Evolutionary conservation across 2,113 vertebrate genomes (phyloP), one percentile per base, ranked within the genome.

Genomic region (Phylloscopus whistleri): DNA sequence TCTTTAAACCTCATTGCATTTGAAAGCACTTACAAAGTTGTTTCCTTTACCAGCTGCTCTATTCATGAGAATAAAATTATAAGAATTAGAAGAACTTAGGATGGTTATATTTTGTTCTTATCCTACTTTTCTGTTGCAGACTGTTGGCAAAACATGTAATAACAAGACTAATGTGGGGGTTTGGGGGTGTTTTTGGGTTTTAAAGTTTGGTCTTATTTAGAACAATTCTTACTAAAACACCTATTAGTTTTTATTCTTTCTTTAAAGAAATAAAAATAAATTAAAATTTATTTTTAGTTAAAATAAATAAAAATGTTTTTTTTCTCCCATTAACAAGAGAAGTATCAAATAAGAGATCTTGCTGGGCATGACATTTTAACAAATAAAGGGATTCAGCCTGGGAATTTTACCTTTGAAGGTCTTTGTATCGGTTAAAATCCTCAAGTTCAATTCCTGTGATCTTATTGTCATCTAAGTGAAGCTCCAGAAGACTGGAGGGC

Each of bases 381-480:
- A 70, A 85, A 48, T 43, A 6, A n/a, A 93, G 87, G 3, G 37
- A 30, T 83, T 87, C 28, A 60, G 35, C 8, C 0, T 76, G 27
- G 16, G 16, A 78, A 13, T 44, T 53, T 98, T 98, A 99, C 99
- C 99, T 99, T 96, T 98, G 98, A 41, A 99, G 97, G 78, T 99
- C 98, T 98, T 98, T 99, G 83, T 99, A 99, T 78, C 98, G 98
- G 83, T 98, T 98, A 90, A 99, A 99, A 96, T 99, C 99, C 85
- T 99, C 99, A 7, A 99, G 76, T 95, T 99, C 99, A 7, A 99
- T 98, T 91, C 98, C 97, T 43, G 98, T 95, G 88, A 99, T 99
- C 97, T 99, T 99, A 89, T 99, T 99, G 96, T 98, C 98, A 85
- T 99, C 99, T 97, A 99, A 97, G 74, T 98, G 99, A 92, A 99